Base-by-base conservation (phyloP, 2,888 invertebrate species). In the Apantesis nais region DNA sequence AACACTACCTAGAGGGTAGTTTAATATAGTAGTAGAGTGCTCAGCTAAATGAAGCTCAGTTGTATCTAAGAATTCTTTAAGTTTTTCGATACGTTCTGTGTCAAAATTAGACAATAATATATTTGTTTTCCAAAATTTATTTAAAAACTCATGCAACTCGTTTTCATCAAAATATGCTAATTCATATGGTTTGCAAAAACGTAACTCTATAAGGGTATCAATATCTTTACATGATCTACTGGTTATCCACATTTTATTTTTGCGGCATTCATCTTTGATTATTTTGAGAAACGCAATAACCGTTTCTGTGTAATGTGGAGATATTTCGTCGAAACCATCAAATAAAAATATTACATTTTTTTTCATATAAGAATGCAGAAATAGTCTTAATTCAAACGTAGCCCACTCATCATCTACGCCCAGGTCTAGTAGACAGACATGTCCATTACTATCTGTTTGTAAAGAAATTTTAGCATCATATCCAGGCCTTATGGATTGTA, bases 321-420 rank as follows among this genome's bases (percentile, higher is more conserved):
- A 74, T 25, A 76, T 70, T 63, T 76, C 76, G 19, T 76, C 76
- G 16, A 76, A 73, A 3, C 76, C 76, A 60, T 76, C 76, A 16
- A 76, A 76, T 16, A 73, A n/a, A 61, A 74, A 73, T 62, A 76
- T 66, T 0, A 73, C 55, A 11, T 63, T 62, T 12, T 39, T 55
- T 37, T 37, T 65, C 31, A 67, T 74, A 37, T 41, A 72, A 58
- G 55, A 68, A 39, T 74, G 44, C 16, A 75, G 39, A 65, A 75
- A 75, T 31, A 69, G 61, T 9, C 69, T 64, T 55, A 73, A 39
- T 25, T 61, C 37, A 66, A 70, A 70, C 5, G 25, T 29, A 14
- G 39, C 12, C n/a, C 22, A 19, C 16, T 62, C 62, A 62, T 62
- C 62, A n/a, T 25, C 62, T 12, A n/a, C 37, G 14, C 8, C 14